A percentile compares a stretch with the other conserved stretches of the same genome.
Evolutionary conservation across 2,797 vertebrate genomes (phyloP).

Genomic region (Enteromius mattozi): DNA sequence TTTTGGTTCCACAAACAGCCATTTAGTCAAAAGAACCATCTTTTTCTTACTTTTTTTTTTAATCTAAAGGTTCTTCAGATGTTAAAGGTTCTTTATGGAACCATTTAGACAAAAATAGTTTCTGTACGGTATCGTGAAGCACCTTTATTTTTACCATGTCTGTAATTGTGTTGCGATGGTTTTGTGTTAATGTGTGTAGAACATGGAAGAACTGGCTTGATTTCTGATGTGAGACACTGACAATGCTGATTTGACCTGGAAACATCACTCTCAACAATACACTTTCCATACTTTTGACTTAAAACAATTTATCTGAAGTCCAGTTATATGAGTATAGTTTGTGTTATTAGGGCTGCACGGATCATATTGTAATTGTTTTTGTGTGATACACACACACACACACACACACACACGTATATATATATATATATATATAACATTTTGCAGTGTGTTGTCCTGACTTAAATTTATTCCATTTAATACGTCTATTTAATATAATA

Average conservation of each 20-base stretch:
- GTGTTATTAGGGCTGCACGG: neutral
- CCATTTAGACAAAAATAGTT: too few species aligned
- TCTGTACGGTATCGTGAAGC: too few species aligned
- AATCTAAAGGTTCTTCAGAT: too few species aligned
- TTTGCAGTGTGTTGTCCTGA: neutral
- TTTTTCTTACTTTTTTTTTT: too few species aligned
- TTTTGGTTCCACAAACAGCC: too few species aligned
- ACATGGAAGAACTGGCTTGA: conserved; percentile 67
- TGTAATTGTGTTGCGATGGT: too few species aligned
- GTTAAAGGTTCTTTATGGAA: too few species aligned
- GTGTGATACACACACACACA: neutral
- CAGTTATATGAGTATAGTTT: neutral
- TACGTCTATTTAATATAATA: neutral
- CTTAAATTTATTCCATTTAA: neutral
- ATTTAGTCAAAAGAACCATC: too few species aligned
- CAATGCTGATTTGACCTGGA: conserved; percentile 53
- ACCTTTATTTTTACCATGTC: too few species aligned
- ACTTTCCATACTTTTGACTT: neutral
- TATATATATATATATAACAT: neutral
- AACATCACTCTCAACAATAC: neutral
- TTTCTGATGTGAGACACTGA: conserved; percentile 21
- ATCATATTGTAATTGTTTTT: neutral
- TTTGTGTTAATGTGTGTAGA: conserved; percentile 41
- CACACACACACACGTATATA: too few species aligned
- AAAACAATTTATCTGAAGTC: neutral